phyloP scores from a whole-genome alignment of 1,140 invertebrate genomes.

The Drosophila varians region DNA sequence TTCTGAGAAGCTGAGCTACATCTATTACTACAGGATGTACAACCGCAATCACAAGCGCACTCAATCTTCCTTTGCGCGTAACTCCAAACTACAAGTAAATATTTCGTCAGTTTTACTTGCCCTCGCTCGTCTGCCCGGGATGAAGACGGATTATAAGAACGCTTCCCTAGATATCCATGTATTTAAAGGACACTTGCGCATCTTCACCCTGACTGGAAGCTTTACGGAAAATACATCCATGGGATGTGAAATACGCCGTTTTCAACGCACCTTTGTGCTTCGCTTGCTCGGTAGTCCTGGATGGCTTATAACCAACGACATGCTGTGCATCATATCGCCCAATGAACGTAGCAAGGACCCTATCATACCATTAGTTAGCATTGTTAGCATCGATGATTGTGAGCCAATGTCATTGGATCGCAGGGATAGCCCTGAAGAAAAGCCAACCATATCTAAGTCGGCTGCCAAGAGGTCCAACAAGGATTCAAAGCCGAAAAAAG shows the following conservation, averaged over 20 bases:
- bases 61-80: conserved; percentile 12
- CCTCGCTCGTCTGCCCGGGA: conserved; percentile 20
- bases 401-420: background rate
- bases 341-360: background rate
- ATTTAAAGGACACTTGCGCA: background rate
- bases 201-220: conserved; percentile 19
- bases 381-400: background rate
- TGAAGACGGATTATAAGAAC: background rate
- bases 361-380: background rate
- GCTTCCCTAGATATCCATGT: conserved; percentile 1
- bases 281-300: background rate
- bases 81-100: conserved; percentile 24
- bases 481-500: no score
- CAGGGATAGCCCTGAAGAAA: background rate
- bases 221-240: background rate
- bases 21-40: conserved; percentile 24
- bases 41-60: conserved; percentile 22
- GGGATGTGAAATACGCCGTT: conserved; percentile 1
- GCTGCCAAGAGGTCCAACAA: background rate
- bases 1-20: background rate
- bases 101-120: conserved; percentile 1
- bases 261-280: conserved; percentile 33
- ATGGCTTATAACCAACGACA: conserved; percentile 48
- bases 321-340: conserved; percentile 3
- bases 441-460: background rate